Evolutionary conservation across 2,888 invertebrate genomes (phyloP).

Genomic region (Sesamia inferens): DNA sequence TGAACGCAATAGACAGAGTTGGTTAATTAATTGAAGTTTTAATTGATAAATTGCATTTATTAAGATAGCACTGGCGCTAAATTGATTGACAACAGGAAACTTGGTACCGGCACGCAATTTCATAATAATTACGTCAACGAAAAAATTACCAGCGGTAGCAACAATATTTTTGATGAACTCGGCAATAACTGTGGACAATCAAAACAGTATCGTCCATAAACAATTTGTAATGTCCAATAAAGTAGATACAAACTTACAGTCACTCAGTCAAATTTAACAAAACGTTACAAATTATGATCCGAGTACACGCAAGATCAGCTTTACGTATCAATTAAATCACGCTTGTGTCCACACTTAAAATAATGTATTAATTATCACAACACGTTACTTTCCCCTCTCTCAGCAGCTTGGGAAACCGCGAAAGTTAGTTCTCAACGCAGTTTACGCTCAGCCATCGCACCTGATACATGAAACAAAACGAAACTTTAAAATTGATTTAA

Average conservation of each 20-base stretch:
- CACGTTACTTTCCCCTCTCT: slow-evolving; percentile 86
- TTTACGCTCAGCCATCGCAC: slow-evolving; percentile 74
- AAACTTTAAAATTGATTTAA: slow-evolving; percentile 66
- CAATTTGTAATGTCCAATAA: slow-evolving; percentile 26
- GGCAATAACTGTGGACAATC: slow-evolving; percentile 8
- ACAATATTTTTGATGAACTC: slow-evolving; percentile 20
- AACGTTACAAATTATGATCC: slow-evolving; percentile 48
- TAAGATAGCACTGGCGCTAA: slow-evolving; percentile 8
- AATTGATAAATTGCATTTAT: slow-evolving; percentile 33
- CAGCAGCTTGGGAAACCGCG: slow-evolving; percentile 83
- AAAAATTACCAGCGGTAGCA: slow-evolving; percentile 11
- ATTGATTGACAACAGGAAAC: slow-evolving; percentile 45
- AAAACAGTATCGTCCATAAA: slow-evolving; percentile 31
- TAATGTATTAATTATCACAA: slow-evolving; percentile 83
- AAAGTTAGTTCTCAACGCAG: slow-evolving; percentile 80
- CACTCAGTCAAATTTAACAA: slow-evolving; percentile 53
- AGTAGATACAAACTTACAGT: slow-evolving; percentile 11
- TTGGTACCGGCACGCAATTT: slow-evolving; percentile 33
- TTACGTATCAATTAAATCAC: slow-evolving; percentile 76
- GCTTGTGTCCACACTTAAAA: slow-evolving; percentile 77
- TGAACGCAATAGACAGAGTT: background rate
- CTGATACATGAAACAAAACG: slow-evolving; percentile 70
- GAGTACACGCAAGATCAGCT: slow-evolving; percentile 61
- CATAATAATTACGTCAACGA: background rate
- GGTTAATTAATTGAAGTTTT: slow-evolving; percentile 25